Evolutionary conservation across 2,888 invertebrate species (phyloP).

Genomic region (Rosalia funebris): DNA sequence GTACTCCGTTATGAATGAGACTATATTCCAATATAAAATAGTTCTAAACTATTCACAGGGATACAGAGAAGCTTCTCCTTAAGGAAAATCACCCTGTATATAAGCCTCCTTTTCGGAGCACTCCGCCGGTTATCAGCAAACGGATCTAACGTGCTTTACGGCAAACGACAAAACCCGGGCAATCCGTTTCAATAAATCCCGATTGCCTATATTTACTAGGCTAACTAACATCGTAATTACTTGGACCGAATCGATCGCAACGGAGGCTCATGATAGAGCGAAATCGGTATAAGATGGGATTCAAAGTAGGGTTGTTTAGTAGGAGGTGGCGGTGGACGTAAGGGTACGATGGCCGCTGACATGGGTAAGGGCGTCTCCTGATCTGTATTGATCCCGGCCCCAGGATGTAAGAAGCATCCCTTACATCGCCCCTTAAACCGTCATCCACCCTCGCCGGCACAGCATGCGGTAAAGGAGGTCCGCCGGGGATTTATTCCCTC

Average conservation of each 20-base stretch:
- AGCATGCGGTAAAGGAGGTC: slow-evolving; percentile 42
- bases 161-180: no score
- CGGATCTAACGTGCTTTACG: no score
- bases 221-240: slow-evolving; percentile 25
- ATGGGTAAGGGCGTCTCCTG: slow-evolving; percentile 65
- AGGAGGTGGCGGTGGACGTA: slow-evolving; percentile 29
- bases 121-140: no score
- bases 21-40: no score
- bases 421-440: slow-evolving; percentile 59
- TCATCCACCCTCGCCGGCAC: slow-evolving; percentile 34
- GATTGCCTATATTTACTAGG: no score
- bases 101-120: no score
- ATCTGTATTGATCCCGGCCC: slow-evolving; percentile 65
- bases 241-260: slow-evolving; percentile 32
- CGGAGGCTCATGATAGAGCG: slow-evolving; percentile 24
- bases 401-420: slow-evolving; percentile 65
- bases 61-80: no score
- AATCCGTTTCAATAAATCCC: no score
- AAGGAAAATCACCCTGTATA: no score
- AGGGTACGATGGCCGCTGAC: slow-evolving; percentile 61
- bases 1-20: no score
- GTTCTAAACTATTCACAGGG: no score
- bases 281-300: slow-evolving; percentile 42
- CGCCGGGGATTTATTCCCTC: slow-evolving; percentile 51
- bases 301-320: slow-evolving; percentile 22